Evolutionary conservation across 30 jellyfish, hydroid and myxozoan genomes (phyloP).

Genomic region (Turritopsis rubra): DNA sequence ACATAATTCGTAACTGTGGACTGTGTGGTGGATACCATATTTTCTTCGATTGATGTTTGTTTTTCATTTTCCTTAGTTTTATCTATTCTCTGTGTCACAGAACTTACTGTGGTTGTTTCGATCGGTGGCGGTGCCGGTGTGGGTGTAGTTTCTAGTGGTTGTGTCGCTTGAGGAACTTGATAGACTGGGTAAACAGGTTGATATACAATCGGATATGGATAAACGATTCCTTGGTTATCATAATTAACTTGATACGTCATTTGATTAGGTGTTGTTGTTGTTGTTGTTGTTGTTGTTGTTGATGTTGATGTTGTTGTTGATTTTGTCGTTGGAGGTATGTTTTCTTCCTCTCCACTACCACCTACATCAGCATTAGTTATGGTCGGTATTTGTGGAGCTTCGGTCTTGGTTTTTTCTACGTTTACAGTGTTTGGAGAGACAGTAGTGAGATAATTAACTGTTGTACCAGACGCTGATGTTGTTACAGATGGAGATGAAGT

Average conservation of each 20-base stretch:
- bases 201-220: not conserved
- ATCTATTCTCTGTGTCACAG: not conserved
- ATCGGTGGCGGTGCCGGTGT: not conserved
- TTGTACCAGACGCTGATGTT: not conserved
- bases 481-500: not conserved
- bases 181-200: not conserved
- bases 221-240: not conserved
- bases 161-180: not conserved
- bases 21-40: not conserved
- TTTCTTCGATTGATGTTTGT: not conserved
- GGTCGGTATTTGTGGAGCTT: not conserved
- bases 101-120: not conserved
- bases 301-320: not conserved
- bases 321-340: not conserved
- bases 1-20: not conserved
- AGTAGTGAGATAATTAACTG: not conserved
- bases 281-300: not conserved
- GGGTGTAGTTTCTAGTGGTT: not conserved
- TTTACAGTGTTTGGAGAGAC: not conserved
- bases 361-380: not conserved
- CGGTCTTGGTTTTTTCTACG: not conserved
- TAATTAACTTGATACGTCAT: not conserved
- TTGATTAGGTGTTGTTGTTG: slow-evolving; percentile 1
- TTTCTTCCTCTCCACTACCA: not conserved
- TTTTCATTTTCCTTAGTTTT: not conserved